phyloP scores from a whole-genome alignment of 2,113 vertebrate species.

The Takifugu flavidus region DNA sequence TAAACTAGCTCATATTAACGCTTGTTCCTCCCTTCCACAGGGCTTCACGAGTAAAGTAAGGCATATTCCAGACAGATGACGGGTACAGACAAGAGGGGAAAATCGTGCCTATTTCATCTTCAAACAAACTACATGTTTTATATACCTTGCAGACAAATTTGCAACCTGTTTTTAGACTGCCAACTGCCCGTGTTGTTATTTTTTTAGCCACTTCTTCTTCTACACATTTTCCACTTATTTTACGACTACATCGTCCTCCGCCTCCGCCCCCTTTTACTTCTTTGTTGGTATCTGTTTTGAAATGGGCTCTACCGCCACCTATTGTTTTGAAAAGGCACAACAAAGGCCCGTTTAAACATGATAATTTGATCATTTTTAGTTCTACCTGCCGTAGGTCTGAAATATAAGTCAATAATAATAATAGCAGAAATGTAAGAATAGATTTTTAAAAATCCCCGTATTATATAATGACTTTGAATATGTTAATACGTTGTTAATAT shows the following conservation, averaged over 20 bases:
- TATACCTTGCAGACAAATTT: constrained; percentile 48
- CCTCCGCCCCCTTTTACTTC: constrained; percentile 19
- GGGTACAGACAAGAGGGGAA: background rate
- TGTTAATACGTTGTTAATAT: too few relatives aligned
- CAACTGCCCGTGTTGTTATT: constrained; percentile 53
- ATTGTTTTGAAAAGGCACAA: background rate
- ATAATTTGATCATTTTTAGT: too few relatives aligned
- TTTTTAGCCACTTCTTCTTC: constrained; percentile 17
- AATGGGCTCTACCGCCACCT: constrained; percentile 32
- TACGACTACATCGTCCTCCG: constrained; percentile 28
- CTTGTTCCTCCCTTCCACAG: constrained; percentile 34
- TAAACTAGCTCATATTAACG: constrained; percentile 39
- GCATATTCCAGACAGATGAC: constrained; percentile 9
- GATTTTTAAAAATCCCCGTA: too few relatives aligned
- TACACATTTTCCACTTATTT: constrained; percentile 14
- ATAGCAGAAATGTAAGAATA: too few relatives aligned
- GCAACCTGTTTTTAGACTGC: constrained; percentile 61
- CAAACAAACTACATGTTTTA: constrained; percentile 26
- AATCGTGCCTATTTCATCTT: constrained; percentile 6
- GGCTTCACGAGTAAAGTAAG: constrained; percentile 11
- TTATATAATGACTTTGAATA: too few relatives aligned
- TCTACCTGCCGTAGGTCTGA: too few relatives aligned
- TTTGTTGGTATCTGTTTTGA: constrained; percentile 3
- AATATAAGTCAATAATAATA: too few relatives aligned
- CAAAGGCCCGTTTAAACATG: too few relatives aligned